These are phyloP conservation scores for Ellobium chinense DNA, from an alignment of 2,888 invertebrate genomes.

Conservation along the genomic window DNA sequence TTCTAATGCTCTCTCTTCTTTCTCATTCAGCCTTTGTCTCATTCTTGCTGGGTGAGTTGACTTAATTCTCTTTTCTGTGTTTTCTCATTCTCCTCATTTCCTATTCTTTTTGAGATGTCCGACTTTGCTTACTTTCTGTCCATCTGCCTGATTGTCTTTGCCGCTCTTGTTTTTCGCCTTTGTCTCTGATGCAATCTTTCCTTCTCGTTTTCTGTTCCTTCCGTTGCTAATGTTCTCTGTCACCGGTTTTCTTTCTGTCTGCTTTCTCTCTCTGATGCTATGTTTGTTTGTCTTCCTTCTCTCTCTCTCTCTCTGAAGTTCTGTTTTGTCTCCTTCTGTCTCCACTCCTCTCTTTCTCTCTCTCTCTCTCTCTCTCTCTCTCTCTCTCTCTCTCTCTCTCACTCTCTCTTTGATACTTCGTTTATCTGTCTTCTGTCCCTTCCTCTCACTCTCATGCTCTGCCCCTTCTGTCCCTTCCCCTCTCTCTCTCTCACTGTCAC, in stretches of 20 bases:
- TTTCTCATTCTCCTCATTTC: too few relatives aligned
- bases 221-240: too few relatives aligned
- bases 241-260: neutral
- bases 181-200: too few relatives aligned
- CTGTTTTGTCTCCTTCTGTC: neutral
- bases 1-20: too few relatives aligned
- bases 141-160: too few relatives aligned
- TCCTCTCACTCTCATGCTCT: neutral
- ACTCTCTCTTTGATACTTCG: neutral
- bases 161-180: too few relatives aligned
- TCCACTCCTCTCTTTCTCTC: neutral
- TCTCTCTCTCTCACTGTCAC: neutral
- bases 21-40: too few relatives aligned
- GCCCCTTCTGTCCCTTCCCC: neutral
- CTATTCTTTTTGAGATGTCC: too few relatives aligned
- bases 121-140: too few relatives aligned
- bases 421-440: neutral
- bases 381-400: neutral
- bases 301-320: neutral
- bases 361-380: neutral
- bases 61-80: too few relatives aligned
- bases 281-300: neutral
- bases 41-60: too few relatives aligned
- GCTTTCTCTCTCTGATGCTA: neutral
- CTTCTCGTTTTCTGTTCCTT: too few relatives aligned